Conservation (phyloP, 2,113 vertebrate genomes). For the Serilophus lunatus region DNA sequence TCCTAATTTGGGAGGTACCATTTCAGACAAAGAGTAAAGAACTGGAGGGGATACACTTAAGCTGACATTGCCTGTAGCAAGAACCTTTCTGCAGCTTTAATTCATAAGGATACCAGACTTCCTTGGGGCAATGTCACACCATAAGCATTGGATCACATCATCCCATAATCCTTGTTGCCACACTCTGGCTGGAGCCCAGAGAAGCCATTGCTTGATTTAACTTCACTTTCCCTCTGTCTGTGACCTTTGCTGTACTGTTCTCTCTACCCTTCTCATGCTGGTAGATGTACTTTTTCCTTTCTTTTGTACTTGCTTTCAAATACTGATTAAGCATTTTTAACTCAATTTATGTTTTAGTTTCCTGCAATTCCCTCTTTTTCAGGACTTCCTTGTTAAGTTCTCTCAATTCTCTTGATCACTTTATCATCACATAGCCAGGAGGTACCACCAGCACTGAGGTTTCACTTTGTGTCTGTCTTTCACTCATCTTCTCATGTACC, state of each 20-base stretch:
- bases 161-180: background rate
- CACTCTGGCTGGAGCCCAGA: background rate
- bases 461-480: background rate
- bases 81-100: background rate
- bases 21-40: background rate
- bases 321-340: background rate
- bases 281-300: background rate
- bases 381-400: background rate
- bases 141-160: background rate
- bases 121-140: background rate
- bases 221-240: background rate
- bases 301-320: background rate
- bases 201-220: background rate
- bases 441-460: background rate
- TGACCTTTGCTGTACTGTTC: background rate
- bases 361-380: background rate
- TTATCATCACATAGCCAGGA: background rate
- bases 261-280: rapidly evolving
- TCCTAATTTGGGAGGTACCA: background rate
- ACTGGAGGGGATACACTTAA: background rate
- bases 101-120: background rate
- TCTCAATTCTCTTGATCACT: background rate
- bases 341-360: background rate
- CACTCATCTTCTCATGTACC: background rate
- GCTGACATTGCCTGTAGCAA: background rate